Base-by-base conservation (phyloP, 2,113 vertebrate genomes). In the Bubo scandiacus region DNA sequence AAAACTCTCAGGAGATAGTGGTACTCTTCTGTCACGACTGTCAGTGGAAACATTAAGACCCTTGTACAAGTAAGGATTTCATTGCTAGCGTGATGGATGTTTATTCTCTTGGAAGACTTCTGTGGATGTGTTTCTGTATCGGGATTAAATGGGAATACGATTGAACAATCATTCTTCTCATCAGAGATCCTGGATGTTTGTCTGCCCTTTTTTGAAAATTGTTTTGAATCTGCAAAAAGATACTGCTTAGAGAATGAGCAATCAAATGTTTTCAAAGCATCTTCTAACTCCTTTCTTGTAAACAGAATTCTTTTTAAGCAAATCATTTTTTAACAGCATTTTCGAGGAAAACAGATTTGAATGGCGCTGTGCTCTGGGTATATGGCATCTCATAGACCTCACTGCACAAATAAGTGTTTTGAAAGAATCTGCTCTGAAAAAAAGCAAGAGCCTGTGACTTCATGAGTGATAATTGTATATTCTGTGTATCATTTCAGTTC, bases 291-390 rank as follows among this genome's bases (percentile, higher is more conserved):
- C n/a, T 67, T 78, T n/a, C 86, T 63, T 88, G 63, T 86, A 88
- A 95, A 90, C 67, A 88, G 47, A 71, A 79, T 93, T 92, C 43
- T 87, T 91, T 93, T 83, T 83, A 87, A 86, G 75, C 52, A 73
- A 86, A 67, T 79, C 4, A 25, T n/a, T 92, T 92, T 57, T 85
- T 51, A 90, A 43, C 72, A 81, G 55, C 26, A 1, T 86, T 94
- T 92, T 93, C 38, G 45, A 52, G 75, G 75, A 73, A 95, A 84
- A 47, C 61, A 66, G 32, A 66, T 58, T 30, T 27, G 32, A 77
- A 38, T 47, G 47, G 54, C 40, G 45, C 27, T 77, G 22, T 88
- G 36, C 71, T 72, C 43, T 45, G 74, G 19, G 54, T 72, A 8
- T 52, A 13, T 26, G 30, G 57, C 36, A 57, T 49, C 90, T 86